Base-by-base conservation (phyloP, 1,140 invertebrate genomes). In the Drosophila virilis region DNA sequence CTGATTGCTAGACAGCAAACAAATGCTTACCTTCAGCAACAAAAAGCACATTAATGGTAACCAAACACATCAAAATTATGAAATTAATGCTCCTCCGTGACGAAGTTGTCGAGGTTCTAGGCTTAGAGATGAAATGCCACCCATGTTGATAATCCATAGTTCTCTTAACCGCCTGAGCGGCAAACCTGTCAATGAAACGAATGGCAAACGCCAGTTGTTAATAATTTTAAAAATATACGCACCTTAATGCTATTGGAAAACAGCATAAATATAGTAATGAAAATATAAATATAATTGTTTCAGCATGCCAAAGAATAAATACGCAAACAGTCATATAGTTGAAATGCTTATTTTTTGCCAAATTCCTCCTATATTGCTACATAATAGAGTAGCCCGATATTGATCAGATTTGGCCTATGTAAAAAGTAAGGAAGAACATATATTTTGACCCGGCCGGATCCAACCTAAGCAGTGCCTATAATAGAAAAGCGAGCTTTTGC, bases 161-260 rank as follows among this genome's bases (percentile, higher is more conserved):
- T 59, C 13, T 74, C 62, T 80, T 50, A 71, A 88, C 82, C 75
- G 82, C 82, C 76, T 76, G 69, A 69, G 74, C 78, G 78, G 82
- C 65, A 76, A 76, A 51, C 60, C 84, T 88, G 57, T 54, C 55
- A 46, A 68, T 45, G 54, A 51, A 65, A 61, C 42, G 48, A 71
- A 58, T 33, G 48, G 54, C 51, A 82, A 55, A 61, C 57, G 52
- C 59, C 67, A 72, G 54, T 55, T 69, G 71, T 64, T 79, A 35
- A 76, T 48, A 40, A 40, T 28, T 13, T 51, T 33, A 13, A 9
- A 2, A n/a, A 51, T 28, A 28, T 6, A 28, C 5, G 22, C 22
- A 28, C 22, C 22, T 28, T 0, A 28, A 28, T 28, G 4, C 22
- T 28, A 5, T 28, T 28, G 22, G 22, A 8, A 32, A 51, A n/a